Conservation (phyloP, 2,797 vertebrate genomes). For the Thamnophis elegans region DNA sequence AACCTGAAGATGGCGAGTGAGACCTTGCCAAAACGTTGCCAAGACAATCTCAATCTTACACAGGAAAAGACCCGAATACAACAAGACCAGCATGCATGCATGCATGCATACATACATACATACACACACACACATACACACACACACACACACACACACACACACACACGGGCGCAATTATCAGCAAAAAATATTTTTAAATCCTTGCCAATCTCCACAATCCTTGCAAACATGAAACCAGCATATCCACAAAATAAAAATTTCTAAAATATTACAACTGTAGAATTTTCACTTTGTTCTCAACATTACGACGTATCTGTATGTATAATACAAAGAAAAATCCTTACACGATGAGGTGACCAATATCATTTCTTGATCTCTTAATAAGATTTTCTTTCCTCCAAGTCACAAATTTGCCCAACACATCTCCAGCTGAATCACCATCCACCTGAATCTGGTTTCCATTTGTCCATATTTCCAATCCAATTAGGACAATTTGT, state of each 20-base stretch:
- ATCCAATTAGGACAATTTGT: slow-evolving; percentile 79
- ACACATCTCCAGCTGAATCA: slow-evolving; percentile 72
- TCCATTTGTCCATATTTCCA: slow-evolving; percentile 76
- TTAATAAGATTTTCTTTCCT: slow-evolving; percentile 64
- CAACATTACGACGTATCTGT: neutral
- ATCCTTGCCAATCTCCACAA: neutral
- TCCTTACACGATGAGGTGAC: slow-evolving; percentile 85
- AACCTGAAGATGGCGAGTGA: no score
- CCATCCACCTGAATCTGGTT: slow-evolving; percentile 76
- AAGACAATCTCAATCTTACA: no score
- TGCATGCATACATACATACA: no score
- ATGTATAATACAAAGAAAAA: neutral
- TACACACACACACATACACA: no score
- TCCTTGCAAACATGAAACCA: neutral
- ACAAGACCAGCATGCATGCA: no score
- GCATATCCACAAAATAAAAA: neutral
- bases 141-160: no score
- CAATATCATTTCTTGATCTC: slow-evolving; percentile 73
- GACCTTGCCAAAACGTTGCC: no score
- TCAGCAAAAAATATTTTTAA: neutral
- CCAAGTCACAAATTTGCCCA: slow-evolving; percentile 80
- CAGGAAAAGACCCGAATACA: no score
- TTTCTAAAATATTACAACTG: neutral
- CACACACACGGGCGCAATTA: neutral
- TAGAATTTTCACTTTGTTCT: neutral